These are phyloP conservation scores for Conchocele bisecta DNA, from an alignment of 2,888 invertebrate genomes.

Conservation along the genomic window DNA sequence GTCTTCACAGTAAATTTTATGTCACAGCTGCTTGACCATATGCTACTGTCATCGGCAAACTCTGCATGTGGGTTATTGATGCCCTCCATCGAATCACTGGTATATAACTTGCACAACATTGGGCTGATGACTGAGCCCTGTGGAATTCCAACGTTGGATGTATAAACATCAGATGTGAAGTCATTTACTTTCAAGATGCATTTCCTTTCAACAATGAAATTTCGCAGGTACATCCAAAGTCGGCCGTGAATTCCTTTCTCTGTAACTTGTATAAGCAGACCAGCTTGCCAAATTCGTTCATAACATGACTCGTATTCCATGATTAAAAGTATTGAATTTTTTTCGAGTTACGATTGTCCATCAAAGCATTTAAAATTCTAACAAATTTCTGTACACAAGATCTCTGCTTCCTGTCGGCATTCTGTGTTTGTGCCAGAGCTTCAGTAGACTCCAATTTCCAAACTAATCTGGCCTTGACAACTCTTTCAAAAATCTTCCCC, in stretches of 20 bases:
- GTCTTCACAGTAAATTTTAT: background rate
- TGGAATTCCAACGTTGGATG: slow-evolving; percentile 20
- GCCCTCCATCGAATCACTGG: slow-evolving; percentile 6
- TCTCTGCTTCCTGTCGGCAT: slow-evolving; percentile 13
- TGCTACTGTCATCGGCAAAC: slow-evolving; percentile 11
- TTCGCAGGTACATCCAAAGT: slow-evolving; percentile 8
- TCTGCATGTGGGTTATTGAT: slow-evolving; percentile 14
- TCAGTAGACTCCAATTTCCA: slow-evolving; percentile 5
- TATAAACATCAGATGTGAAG: background rate
- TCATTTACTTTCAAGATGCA: slow-evolving; percentile 10
- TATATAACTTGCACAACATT: slow-evolving; percentile 17
- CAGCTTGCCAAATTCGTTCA: slow-evolving; percentile 18
- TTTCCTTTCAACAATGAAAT: background rate
- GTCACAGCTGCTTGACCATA: background rate
- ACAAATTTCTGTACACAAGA: slow-evolving; percentile 3
- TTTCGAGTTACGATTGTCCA: background rate
- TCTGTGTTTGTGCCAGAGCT: background rate
- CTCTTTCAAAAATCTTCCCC: slow-evolving; percentile 1
- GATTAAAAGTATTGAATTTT: background rate
- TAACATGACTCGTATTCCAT: slow-evolving; percentile 19
- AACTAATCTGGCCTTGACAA: background rate
- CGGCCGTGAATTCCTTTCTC: background rate
- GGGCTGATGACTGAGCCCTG: slow-evolving; percentile 18
- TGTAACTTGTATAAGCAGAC: slow-evolving; percentile 3
- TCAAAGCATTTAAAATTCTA: background rate